Conservation (phyloP, 1,140 invertebrate species). For the Papilio machaon region DNA sequence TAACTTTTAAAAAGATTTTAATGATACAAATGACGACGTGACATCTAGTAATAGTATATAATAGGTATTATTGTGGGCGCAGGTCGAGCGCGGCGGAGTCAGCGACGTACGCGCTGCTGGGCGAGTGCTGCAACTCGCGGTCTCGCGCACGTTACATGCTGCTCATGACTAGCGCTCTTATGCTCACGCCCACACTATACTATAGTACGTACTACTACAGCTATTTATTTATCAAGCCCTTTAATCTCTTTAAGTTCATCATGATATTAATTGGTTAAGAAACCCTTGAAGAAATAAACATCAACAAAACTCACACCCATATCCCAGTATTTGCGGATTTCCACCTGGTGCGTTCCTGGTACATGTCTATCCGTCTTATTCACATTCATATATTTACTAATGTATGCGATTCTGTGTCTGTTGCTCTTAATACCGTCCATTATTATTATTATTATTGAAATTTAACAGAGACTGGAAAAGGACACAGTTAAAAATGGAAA, state of each 20-base stretch:
- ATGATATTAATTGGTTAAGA: neutral
- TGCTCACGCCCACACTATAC: conserved; percentile 66
- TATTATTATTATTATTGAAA: no score
- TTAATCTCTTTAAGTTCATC: neutral
- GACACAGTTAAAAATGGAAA: no score
- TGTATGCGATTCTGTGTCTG: no score
- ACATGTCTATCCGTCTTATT: no score
- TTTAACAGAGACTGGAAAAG: no score
- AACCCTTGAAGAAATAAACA: no score
- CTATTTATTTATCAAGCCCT: neutral
- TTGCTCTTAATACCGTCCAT: no score
- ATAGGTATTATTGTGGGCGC: conserved; percentile 20
- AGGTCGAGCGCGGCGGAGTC: conserved; percentile 71
- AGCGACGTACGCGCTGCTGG: conserved; percentile 68
- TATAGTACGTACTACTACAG: conserved; percentile 54
- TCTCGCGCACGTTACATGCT: conserved; percentile 66
- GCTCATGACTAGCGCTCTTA: conserved; percentile 65
- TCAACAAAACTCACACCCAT: no score
- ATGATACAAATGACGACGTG: neutral
- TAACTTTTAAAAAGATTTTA: no score
- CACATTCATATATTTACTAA: no score
- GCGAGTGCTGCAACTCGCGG: conserved; percentile 61
- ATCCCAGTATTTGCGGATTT: no score
- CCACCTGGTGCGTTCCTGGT: no score
- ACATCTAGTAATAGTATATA: neutral